A percentile compares a stretch with the other conserved stretches of the same genome.
These are phyloP conservation scores for Cyprinus carpio DNA, from an alignment of 2,113 vertebrate genomes.

Conservation along the genomic window DNA sequence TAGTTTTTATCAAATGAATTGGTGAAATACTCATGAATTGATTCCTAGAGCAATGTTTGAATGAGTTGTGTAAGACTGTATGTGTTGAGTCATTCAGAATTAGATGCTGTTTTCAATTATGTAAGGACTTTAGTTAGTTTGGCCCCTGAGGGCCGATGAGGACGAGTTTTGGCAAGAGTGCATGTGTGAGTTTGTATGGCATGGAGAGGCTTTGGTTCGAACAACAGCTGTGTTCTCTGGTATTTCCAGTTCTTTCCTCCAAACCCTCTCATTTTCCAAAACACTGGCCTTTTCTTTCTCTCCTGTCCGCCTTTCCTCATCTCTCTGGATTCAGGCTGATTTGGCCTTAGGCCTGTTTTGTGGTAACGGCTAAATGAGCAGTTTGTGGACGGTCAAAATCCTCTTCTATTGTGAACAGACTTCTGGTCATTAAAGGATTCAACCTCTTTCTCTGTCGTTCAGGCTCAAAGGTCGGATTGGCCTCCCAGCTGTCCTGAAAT, in stretches of 20 bases:
- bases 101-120: not conserved
- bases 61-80: not conserved
- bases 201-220: constrained; percentile 58
- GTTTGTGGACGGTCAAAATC: constrained; percentile 13
- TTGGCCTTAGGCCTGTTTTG: constrained; percentile 13
- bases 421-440: constrained; percentile 37
- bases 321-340: not conserved
- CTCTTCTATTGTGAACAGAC: constrained; percentile 10
- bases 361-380: constrained; percentile 40
- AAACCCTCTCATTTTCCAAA: constrained; percentile 76
- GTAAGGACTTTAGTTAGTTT: not conserved
- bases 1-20: too few species aligned
- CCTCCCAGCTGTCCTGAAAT: constrained; percentile 32
- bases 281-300: constrained; percentile 61
- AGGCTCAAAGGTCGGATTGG: constrained; percentile 17
- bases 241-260: constrained; percentile 69
- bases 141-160: not conserved
- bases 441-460: not conserved
- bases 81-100: not conserved
- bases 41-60: not conserved
- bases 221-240: constrained; percentile 65
- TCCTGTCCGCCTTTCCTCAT: constrained; percentile 1
- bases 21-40: too few species aligned
- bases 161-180: not conserved
- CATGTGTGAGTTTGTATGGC: constrained; percentile 34